Evolutionary conservation across 2,797 vertebrate genomes (phyloP).

Genomic region (Coendou prehensilis): DNA sequence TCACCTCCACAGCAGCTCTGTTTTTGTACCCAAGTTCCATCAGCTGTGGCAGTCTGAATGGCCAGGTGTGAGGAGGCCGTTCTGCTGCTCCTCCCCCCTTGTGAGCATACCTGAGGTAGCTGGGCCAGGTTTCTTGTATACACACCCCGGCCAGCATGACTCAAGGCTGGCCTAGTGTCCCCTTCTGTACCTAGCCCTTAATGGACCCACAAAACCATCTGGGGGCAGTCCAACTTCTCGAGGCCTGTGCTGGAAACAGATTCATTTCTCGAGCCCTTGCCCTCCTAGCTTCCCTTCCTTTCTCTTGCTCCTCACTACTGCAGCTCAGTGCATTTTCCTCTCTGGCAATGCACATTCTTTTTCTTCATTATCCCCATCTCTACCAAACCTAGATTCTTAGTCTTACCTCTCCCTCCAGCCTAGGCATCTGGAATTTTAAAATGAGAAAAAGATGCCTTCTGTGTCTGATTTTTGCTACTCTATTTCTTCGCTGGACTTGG

Average conservation of each 20-base stretch:
- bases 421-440: neutral
- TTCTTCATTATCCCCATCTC: accelerated
- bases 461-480: neutral
- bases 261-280: neutral
- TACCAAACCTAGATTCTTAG: neutral
- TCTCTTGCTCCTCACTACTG: neutral
- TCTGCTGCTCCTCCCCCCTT: neutral
- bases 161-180: neutral
- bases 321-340: neutral
- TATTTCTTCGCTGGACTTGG: neutral
- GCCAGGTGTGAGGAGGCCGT: accelerated
- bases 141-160: neutral
- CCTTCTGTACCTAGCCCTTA: neutral
- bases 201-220: neutral
- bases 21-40: neutral
- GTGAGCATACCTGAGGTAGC: neutral
- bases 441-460: neutral
- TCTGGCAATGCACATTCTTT: accelerated
- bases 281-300: accelerated
- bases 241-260: neutral
- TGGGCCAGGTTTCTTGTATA: neutral
- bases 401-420: neutral
- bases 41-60: accelerated
- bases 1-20: too few relatives aligned
- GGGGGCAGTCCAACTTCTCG: neutral